phyloP scores from a whole-genome alignment of 2,888 invertebrate species.

The Xestoiulus laeticollis region DNA sequence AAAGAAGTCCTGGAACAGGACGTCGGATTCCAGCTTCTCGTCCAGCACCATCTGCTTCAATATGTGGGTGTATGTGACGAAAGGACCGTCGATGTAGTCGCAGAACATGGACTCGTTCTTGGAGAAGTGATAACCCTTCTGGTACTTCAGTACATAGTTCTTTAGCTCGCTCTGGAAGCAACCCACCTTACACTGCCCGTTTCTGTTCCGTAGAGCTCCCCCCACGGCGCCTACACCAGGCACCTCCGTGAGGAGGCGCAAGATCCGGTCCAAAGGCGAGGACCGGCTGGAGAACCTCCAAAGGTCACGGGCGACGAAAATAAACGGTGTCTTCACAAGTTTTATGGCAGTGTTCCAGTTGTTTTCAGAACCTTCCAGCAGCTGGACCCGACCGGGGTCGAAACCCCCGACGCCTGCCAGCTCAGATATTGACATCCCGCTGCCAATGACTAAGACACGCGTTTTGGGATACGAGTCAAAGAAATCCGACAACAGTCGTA shows the following conservation, averaged over 20 bases:
- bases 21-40: constrained; percentile 56
- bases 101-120: constrained; percentile 61
- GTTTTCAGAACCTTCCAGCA: neutral
- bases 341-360: constrained; percentile 45
- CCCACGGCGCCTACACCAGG: constrained; percentile 58
- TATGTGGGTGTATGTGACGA: constrained; percentile 57
- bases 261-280: constrained; percentile 59
- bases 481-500: neutral
- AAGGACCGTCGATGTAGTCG: constrained; percentile 61
- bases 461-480: neutral
- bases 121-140: constrained; percentile 61
- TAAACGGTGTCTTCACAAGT: constrained; percentile 47
- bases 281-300: neutral
- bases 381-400: neutral
- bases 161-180: constrained; percentile 60
- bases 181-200: constrained; percentile 60
- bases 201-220: constrained; percentile 59
- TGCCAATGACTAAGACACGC: neutral
- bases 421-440: neutral
- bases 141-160: constrained; percentile 60
- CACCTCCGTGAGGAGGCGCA: constrained; percentile 58
- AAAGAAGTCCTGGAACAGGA: constrained; percentile 61
- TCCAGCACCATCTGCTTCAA: constrained; percentile 58
- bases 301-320: constrained; percentile 40
- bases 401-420: neutral